Evolutionary conservation across 2,113 vertebrate species (phyloP), one percentile per base, ranked within the genome.

Genomic region (Tachysurus fulvidraco): DNA sequence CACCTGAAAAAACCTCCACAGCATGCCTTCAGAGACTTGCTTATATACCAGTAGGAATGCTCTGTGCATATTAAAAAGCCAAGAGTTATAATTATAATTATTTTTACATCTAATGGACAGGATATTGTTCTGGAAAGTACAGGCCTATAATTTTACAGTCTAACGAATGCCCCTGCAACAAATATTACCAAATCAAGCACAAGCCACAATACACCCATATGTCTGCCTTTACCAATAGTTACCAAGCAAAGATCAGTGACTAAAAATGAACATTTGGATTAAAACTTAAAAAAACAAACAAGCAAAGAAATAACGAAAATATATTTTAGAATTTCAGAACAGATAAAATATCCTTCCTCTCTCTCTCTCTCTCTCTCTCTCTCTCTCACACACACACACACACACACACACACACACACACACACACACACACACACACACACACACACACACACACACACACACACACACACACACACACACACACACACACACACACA

Each of bases 41-140:
- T 62, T n/a, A 17, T 54, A 78, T 8, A 73, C 54, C 54, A 82
- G 79, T 86, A 30, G 25, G 41, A 59, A 57, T 14, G 50, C 16
- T 79, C 59, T 23, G 80, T 59, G 80, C 55, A 59, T 69, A 86
- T 52, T 54, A 44, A 80, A 81, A 81, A 67, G 41, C 16, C 50
- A 57, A 69, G 55, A 69, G 55, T 81, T 81, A 81, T 81, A 81
- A 81, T 81, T 60, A 81, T 81, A 21, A 81, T 60, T 60, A 60
- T 60, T 81, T 81, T 81, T 60, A 60, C 57, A 44, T 81, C 78
- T 60, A 81, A 81, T 81, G 36, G 55, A 81, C 57, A 60, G 78
- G 30, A 81, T 81, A 81, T 60, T 81, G 78, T 81, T 81, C 36
- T 81, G 78, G 78, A 81, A 81, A 60, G 57, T 60, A 60, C 78